Conservation (phyloP, 2,888 invertebrate genomes). For the Phalera bucephala region DNA sequence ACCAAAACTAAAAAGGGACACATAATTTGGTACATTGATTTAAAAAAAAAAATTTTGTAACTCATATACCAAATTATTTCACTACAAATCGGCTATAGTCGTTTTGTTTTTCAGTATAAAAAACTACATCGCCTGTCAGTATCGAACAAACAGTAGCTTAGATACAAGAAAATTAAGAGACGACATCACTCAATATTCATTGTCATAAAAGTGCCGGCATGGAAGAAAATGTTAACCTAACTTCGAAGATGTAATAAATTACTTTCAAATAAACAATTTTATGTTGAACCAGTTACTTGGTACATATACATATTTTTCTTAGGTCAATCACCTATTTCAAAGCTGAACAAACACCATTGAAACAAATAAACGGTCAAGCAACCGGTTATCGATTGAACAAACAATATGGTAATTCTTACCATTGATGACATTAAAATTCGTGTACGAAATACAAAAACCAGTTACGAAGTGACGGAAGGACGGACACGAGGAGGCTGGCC, state of each 20-base stretch:
- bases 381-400: slow-evolving; percentile 15
- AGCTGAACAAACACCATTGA: slow-evolving; percentile 4
- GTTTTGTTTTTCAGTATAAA: neutral
- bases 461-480: slow-evolving; percentile 9
- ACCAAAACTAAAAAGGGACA: no score
- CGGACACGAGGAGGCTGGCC: slow-evolving; percentile 13
- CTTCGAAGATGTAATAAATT: no score
- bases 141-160: neutral
- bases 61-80: no score
- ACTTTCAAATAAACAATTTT: no score
- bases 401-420: slow-evolving; percentile 3
- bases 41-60: no score
- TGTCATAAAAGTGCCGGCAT: no score
- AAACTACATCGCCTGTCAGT: neutral
- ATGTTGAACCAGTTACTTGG: no score
- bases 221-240: no score
- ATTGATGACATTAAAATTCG: slow-evolving; percentile 18
- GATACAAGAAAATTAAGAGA: neutral
- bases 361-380: slow-evolving; percentile 10
- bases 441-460: slow-evolving; percentile 14
- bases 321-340: slow-evolving; percentile 15
- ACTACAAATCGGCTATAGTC: no score
- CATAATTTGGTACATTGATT: no score
- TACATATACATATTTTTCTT: neutral
- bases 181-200: neutral